Conservation (phyloP, 2,888 invertebrate species). For the Drosophila mercatorum region DNA sequence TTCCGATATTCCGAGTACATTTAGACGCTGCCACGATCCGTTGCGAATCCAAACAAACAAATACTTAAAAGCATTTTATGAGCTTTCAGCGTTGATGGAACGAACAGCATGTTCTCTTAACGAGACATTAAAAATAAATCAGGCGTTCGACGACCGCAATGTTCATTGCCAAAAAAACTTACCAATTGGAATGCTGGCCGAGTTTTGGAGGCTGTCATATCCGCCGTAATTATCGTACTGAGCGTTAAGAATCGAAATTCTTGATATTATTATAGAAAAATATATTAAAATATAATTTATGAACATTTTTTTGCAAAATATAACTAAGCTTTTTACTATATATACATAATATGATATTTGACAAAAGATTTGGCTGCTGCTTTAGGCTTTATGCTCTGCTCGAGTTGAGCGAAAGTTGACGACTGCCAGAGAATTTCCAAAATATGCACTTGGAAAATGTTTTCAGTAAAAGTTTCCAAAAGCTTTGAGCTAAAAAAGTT, state of each 20-base stretch:
- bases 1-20: constrained; percentile 24
- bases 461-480: constrained; percentile 62
- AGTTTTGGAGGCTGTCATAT: constrained; percentile 50
- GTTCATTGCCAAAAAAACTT: constrained; percentile 41
- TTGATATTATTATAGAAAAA: constrained; percentile 21
- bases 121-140: constrained; percentile 77
- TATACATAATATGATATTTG: constrained; percentile 11
- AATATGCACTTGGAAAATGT: constrained; percentile 43
- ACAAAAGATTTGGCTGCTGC: constrained; percentile 3
- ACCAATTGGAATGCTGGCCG: constrained; percentile 69
- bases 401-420: constrained; percentile 39
- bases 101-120: constrained; percentile 73
- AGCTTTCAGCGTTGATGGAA: constrained; percentile 77
- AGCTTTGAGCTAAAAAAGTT: constrained; percentile 43
- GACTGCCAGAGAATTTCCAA: constrained; percentile 50
- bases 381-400: constrained; percentile 20
- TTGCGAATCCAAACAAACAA: constrained; percentile 67
- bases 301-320: constrained; percentile 49
- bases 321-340: constrained; percentile 15
- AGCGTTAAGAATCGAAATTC: constrained; percentile 25
- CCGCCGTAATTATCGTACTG: constrained; percentile 52
- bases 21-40: constrained; percentile 16
- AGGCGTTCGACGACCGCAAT: constrained; percentile 34
- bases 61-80: constrained; percentile 69
- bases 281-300: constrained; percentile 8